These are phyloP conservation scores for Himalopsyche kuldschensis DNA, from an alignment of 2,888 invertebrate species.

Conservation along the genomic window DNA sequence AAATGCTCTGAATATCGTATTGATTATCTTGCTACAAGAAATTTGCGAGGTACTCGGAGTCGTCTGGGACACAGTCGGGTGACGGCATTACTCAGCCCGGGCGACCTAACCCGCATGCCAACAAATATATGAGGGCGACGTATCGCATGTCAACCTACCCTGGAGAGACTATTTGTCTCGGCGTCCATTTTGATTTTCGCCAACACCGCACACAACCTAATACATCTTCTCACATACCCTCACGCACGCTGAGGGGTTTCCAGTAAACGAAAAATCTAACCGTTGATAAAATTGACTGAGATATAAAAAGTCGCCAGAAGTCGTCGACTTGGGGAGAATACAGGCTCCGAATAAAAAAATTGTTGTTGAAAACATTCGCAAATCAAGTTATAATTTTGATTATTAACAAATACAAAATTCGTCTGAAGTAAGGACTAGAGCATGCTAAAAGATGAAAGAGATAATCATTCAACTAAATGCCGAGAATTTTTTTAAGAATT, in stretches of 20 bases:
- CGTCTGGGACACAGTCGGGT: not conserved
- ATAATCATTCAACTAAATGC: too few species aligned
- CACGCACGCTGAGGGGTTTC: conserved; percentile 4
- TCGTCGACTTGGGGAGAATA: not conserved
- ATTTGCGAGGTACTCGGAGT: not conserved
- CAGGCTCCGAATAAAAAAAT: not conserved
- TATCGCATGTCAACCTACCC: conserved; percentile 29
- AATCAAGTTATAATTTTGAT: not conserved
- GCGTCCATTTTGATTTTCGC: conserved; percentile 27
- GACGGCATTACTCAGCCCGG: conserved; percentile 4
- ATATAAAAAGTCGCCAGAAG: not conserved
- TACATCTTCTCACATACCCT: not conserved
- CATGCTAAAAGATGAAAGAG: too few species aligned
- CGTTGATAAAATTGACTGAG: not conserved
- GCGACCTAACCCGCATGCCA: conserved; percentile 1
- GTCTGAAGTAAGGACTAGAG: too few species aligned
- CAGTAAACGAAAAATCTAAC: not conserved
- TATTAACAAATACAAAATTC: too few species aligned
- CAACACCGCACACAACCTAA: conserved; percentile 13
- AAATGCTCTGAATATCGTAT: too few species aligned
- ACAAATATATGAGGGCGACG: conserved; percentile 22
- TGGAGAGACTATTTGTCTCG: conserved; percentile 26
- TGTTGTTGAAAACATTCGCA: not conserved
- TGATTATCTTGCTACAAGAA: too few species aligned
- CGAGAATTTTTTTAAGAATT: too few species aligned